These are phyloP conservation scores for Monochamus alternatus DNA, from an alignment of 2,888 invertebrate genomes.

Conservation along the genomic window DNA sequence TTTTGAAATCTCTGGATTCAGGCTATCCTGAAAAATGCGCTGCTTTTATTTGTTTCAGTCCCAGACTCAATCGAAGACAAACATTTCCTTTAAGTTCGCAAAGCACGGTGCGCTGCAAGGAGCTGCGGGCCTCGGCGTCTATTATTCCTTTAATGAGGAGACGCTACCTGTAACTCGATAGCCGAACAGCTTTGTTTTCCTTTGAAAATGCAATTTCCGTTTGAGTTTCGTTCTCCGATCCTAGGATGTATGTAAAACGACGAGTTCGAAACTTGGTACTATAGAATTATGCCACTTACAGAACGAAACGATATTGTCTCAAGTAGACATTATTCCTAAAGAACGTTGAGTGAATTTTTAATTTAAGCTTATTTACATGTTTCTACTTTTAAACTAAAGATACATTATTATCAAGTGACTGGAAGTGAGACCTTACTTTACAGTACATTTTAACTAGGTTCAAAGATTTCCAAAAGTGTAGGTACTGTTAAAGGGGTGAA, in stretches of 20 bases:
- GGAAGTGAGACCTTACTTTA: too few relatives aligned
- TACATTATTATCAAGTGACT: too few relatives aligned
- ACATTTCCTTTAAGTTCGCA: background rate
- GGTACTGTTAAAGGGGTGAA: too few relatives aligned
- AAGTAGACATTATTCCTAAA: too few relatives aligned
- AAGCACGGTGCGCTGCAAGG: background rate
- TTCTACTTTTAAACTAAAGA: too few relatives aligned
- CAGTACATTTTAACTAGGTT: too few relatives aligned
- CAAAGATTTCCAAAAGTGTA: too few relatives aligned
- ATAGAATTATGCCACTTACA: background rate
- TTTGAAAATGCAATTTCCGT: background rate
- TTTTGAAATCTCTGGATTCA: too few relatives aligned
- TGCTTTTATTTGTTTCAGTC: background rate
- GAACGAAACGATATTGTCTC: background rate
- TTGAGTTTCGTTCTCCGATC: background rate
- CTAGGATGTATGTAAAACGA: background rate
- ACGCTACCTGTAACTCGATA: background rate
- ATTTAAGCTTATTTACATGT: too few relatives aligned
- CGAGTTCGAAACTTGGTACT: background rate
- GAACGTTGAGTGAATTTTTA: too few relatives aligned
- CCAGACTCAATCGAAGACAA: background rate
- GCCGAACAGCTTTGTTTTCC: background rate
- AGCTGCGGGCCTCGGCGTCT: background rate
- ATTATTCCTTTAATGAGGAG: background rate
- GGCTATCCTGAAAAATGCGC: background rate